Conservation (phyloP, 2,797 vertebrate species). For the Enteromius unitaeniatus region DNA sequence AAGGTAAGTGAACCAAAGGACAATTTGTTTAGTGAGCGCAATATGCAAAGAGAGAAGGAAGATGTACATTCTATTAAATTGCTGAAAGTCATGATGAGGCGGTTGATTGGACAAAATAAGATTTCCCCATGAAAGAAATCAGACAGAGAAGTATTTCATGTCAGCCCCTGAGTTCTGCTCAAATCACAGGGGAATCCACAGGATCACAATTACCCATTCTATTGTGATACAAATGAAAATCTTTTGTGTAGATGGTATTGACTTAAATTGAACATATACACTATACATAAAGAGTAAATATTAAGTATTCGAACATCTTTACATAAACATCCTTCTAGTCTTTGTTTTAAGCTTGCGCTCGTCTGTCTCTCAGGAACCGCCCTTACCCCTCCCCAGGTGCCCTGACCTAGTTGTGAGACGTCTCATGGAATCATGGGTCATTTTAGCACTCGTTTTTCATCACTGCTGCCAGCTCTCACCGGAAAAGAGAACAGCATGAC, state of each 20-base stretch:
- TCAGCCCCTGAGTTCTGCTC: background rate
- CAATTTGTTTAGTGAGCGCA: slow-evolving; percentile 7
- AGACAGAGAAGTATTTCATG: background rate
- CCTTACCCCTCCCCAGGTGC: slow-evolving; percentile 37
- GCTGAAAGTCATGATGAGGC: background rate
- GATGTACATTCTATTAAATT: slow-evolving; percentile 10
- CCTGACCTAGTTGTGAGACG: slow-evolving; percentile 61
- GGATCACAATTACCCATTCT: background rate
- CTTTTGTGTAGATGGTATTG: background rate
- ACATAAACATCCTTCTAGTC: slow-evolving; percentile 4
- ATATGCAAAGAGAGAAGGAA: slow-evolving; percentile 15
- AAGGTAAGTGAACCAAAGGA: slow-evolving; percentile 16
- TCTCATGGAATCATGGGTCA: slow-evolving; percentile 30
- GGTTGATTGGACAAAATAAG: background rate
- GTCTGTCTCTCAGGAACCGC: slow-evolving; percentile 29
- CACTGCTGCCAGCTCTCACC: slow-evolving; percentile 37
- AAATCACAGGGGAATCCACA: background rate
- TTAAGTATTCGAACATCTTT: slow-evolving; percentile 8
- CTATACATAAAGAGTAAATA: background rate
- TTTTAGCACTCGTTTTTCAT: slow-evolving; percentile 58
- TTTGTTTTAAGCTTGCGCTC: background rate
- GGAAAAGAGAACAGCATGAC: slow-evolving; percentile 48
- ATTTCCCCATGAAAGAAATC: background rate
- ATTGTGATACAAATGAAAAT: background rate
- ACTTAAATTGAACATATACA: slow-evolving; percentile 1